These are phyloP conservation scores for Tetragonula clypearis DNA, from an alignment of 1,140 invertebrate genomes.

Conservation along the genomic window DNA sequence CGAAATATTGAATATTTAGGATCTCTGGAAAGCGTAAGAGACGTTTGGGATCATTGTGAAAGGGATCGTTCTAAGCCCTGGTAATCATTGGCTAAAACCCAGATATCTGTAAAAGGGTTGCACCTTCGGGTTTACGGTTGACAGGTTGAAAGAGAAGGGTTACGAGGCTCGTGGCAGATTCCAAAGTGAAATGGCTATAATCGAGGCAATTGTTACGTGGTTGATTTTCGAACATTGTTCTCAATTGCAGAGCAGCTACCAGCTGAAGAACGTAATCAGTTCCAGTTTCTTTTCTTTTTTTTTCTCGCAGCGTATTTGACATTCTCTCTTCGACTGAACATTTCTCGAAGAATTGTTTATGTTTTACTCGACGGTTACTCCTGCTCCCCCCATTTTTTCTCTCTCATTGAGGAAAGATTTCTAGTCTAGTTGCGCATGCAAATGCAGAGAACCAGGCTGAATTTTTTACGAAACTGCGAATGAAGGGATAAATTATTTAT, in stretches of 20 bases:
- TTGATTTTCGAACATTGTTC: neutral
- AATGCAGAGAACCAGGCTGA: neutral
- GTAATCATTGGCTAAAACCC: constrained; percentile 50
- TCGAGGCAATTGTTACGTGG: constrained; percentile 35
- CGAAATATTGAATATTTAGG: neutral
- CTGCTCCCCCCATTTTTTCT: neutral
- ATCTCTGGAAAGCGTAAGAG: neutral
- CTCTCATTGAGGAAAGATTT: neutral
- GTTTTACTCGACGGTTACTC: neutral
- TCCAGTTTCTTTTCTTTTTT: too few relatives aligned
- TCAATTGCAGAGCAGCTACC: neutral
- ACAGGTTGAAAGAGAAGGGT: constrained; percentile 67
- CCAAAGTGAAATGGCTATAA: constrained; percentile 66
- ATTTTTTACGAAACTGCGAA: neutral
- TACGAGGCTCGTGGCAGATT: constrained; percentile 62
- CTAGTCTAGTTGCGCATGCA: neutral
- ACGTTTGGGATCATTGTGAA: neutral
- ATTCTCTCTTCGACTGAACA: neutral
- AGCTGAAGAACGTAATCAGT: neutral
- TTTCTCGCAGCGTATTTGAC: too few relatives aligned
- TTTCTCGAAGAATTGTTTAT: neutral
- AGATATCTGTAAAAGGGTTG: constrained; percentile 49
- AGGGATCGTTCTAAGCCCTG: constrained; percentile 42
- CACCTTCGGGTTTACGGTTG: constrained; percentile 23
- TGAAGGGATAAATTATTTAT: neutral